These are phyloP conservation scores for Drosophila merina DNA, from an alignment of 2,888 invertebrate species.

Conservation along the genomic window DNA sequence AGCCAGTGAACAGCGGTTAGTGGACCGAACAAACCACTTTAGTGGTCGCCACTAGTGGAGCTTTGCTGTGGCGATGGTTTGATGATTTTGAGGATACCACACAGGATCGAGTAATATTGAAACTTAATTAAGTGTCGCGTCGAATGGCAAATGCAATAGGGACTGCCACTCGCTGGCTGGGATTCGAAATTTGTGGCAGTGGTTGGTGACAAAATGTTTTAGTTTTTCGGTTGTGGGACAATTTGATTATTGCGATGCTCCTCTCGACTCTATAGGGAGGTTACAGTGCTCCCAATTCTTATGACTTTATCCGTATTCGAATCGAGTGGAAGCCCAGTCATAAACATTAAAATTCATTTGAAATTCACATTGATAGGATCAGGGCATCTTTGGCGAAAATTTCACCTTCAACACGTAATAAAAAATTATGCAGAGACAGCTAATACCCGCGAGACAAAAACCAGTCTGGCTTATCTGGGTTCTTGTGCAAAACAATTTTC, in stretches of 20 bases:
- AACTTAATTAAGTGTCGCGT: conserved; percentile 70
- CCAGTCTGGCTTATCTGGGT: conserved; percentile 38
- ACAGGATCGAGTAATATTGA: conserved; percentile 47
- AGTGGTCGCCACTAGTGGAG: conserved; percentile 51
- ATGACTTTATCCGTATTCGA: conserved; percentile 24
- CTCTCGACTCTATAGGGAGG: neutral
- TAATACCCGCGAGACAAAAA: conserved; percentile 55
- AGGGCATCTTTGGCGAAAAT: neutral
- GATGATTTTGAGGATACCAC: conserved; percentile 33
- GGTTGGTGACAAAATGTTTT: conserved; percentile 51
- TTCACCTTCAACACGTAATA: conserved; percentile 27
- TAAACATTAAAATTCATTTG: conserved; percentile 2
- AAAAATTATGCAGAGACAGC: conserved; percentile 41
- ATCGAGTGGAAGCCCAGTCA: neutral
- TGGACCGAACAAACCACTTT: conserved; percentile 52
- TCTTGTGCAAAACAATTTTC: conserved; percentile 38
- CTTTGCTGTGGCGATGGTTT: conserved; percentile 61
- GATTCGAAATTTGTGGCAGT: conserved; percentile 39
- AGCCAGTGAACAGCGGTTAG: neutral
- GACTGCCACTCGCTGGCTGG: neutral
- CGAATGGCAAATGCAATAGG: conserved; percentile 8
- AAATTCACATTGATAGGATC: conserved; percentile 14
- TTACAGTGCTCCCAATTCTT: neutral
- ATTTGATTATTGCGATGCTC: neutral
- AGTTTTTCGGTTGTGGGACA: conserved; percentile 33